phyloP scores from a whole-genome alignment of 2,888 invertebrate species.

The Argyresthia goedartella region DNA sequence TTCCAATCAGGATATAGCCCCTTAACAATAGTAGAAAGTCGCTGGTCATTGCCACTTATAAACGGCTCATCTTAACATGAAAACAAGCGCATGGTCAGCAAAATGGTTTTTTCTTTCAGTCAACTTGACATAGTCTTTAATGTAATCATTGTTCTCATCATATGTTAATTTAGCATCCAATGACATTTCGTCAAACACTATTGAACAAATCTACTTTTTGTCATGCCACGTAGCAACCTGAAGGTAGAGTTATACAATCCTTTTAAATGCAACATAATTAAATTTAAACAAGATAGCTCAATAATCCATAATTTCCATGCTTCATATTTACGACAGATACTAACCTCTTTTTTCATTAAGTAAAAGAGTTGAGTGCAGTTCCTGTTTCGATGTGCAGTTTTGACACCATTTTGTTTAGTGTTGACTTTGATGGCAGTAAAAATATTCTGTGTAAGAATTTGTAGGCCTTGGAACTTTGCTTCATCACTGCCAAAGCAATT shows the following conservation, averaged over 20 bases:
- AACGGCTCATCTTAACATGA: constrained; percentile 5
- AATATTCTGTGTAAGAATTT: constrained; percentile 35
- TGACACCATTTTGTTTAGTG: background rate
- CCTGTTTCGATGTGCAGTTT: background rate
- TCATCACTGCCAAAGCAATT: background rate
- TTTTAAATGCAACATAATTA: background rate
- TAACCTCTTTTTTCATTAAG: too few relatives aligned
- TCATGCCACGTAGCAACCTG: constrained; percentile 2
- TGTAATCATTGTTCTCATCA: background rate
- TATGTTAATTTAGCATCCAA: background rate
- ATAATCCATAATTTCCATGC: background rate
- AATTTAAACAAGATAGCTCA: background rate
- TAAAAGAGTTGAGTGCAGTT: background rate
- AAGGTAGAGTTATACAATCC: background rate
- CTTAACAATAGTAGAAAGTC: constrained; percentile 5
- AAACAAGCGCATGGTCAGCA: constrained; percentile 7
- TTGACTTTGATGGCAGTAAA: background rate
- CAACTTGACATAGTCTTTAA: constrained; percentile 5
- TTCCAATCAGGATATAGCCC: constrained; percentile 2
- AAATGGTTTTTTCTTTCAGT: background rate
- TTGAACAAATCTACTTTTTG: background rate
- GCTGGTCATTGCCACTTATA: constrained; percentile 6
- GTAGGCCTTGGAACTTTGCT: background rate
- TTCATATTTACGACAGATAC: too few relatives aligned
- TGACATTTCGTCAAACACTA: background rate